Base-by-base conservation (phyloP, 2,113 vertebrate genomes). In the Stigmatopora argus region DNA sequence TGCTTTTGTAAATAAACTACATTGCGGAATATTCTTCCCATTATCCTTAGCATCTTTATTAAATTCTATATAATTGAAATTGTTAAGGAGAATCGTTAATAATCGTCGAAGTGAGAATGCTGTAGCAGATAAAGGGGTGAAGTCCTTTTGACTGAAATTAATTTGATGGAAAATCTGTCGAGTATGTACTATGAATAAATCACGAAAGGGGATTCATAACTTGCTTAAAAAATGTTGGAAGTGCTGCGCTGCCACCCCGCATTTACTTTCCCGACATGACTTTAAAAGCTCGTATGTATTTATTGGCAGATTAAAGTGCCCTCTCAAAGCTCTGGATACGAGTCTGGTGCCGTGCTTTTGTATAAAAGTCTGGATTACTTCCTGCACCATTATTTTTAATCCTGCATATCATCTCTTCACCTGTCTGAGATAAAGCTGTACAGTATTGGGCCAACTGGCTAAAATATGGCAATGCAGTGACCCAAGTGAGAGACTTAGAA, bases 361-460 rank as follows among this genome's bases (percentile, higher is more conserved):
- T 47, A 70, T 49, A 58, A 62, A 19, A 59, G 65, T 72, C 70
- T 77, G 72, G 47, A 65, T 73, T 70, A 83, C 60, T 38, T 69
- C 66, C 74, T 79, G 67, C 65, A n/a, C 67, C 80, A 70, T 58
- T 57, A 48, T 63, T 21, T 60, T 72, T 77, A 78, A 81, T 82
- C 74, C 70, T 47, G 65, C 75, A 71, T 62, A 51, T 58, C 68
- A 49, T 71, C 49, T 34, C 65, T 51, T 64, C 64, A 35, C 64
- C 19, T 19, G 41, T 68, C 48, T 35, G 61, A 77, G 61, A 80
- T 72, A 56, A 79, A 72, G 48, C 46, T 70, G 69, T 71, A 47
- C 12, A 65, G 38, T 41, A 9, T 47, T 72, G 71, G 71, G 63
- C 71, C 73, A 75, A 44, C 74, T 34, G 35, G 66, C 62, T 67